Conservation (phyloP, 2,888 invertebrate genomes). For the Nineta flava region DNA sequence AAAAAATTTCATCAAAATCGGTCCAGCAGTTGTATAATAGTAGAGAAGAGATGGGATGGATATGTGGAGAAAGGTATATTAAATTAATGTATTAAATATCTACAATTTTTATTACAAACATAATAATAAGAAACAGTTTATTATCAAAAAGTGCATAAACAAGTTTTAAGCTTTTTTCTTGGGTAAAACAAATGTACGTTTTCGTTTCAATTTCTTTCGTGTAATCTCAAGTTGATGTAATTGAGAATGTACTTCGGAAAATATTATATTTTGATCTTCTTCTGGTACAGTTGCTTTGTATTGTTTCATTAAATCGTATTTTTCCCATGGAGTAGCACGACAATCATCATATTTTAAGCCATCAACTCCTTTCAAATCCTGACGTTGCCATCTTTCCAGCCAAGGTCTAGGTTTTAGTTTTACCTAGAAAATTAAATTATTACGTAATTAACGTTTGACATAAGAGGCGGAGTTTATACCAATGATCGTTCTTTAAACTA, state of each 20-base stretch:
- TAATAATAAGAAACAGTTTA: too few species aligned
- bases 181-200: slow-evolving; percentile 42
- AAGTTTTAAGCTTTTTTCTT: slow-evolving; percentile 28
- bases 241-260: slow-evolving; percentile 64
- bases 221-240: slow-evolving; percentile 53
- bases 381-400: slow-evolving; percentile 77
- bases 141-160: too few species aligned
- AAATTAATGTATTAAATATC: too few species aligned
- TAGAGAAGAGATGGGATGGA: too few species aligned
- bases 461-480: neutral
- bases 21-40: too few species aligned
- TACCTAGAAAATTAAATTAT: slow-evolving; percentile 29
- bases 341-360: slow-evolving; percentile 33
- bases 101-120: too few species aligned
- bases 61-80: too few species aligned
- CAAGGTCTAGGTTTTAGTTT: slow-evolving; percentile 71
- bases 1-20: too few species aligned
- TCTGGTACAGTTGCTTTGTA: slow-evolving; percentile 76
- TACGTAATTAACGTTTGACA: neutral
- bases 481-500: too few species aligned
- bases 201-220: slow-evolving; percentile 43
- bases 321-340: slow-evolving; percentile 61
- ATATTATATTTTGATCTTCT: slow-evolving; percentile 77
- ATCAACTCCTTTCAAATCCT: slow-evolving; percentile 55
- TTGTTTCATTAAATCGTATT: slow-evolving; percentile 85